These are phyloP conservation scores for Phycodurus eques DNA, from an alignment of 2,113 vertebrate species.

Conservation along the genomic window DNA sequence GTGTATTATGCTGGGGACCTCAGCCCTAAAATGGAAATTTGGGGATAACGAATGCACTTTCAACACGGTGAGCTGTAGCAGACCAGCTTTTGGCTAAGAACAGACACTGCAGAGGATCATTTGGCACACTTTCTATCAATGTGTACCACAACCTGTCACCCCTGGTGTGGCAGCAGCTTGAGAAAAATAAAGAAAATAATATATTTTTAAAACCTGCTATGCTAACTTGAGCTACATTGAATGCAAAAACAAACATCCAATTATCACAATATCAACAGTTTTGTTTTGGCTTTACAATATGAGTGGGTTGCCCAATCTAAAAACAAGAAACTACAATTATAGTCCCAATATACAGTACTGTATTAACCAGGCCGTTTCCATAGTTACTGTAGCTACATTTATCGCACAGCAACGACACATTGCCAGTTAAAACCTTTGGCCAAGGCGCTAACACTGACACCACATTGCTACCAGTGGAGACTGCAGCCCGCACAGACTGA, in stretches of 20 bases:
- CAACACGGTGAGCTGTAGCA: constrained; percentile 38
- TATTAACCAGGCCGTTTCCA: constrained; percentile 8
- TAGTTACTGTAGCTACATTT: constrained; percentile 40
- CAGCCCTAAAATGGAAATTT: constrained; percentile 57
- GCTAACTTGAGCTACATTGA: neutral
- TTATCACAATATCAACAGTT: neutral
- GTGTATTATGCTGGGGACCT: constrained; percentile 46
- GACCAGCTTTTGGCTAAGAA: constrained; percentile 38
- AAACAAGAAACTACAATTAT: neutral
- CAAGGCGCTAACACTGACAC: constrained; percentile 44
- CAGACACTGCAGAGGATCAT: constrained; percentile 15
- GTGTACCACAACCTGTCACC: neutral
- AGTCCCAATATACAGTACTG: neutral
- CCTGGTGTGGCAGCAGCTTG: neutral
- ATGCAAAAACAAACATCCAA: neutral
- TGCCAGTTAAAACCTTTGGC: constrained; percentile 52
- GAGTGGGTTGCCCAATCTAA: neutral
- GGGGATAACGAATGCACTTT: constrained; percentile 57
- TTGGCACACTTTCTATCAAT: constrained; percentile 1
- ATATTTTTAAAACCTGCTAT: neutral
- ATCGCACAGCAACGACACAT: constrained; percentile 40
- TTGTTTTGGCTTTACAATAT: neutral
- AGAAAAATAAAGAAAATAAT: neutral
- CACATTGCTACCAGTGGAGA: constrained; percentile 24
- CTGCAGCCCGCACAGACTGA: constrained; percentile 27